phyloP scores from a whole-genome alignment of 2,888 invertebrate genomes.

The Helobdella robusta region DNA sequence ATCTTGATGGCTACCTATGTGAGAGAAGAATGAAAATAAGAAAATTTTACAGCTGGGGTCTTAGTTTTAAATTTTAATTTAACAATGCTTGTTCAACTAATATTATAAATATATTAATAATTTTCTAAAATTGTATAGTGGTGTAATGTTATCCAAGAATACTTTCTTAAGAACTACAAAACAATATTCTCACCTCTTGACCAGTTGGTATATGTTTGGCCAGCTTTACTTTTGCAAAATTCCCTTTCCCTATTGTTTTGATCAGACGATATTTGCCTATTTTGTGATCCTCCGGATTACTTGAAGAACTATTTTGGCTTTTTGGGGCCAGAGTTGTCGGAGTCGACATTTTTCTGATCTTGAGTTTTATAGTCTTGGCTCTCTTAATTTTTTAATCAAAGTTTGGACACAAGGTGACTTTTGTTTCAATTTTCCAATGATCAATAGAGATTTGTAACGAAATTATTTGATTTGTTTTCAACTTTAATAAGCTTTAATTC shows the following conservation, averaged over 20 bases:
- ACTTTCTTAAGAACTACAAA: background rate
- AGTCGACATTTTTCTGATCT: constrained; percentile 40
- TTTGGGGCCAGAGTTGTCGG: constrained; percentile 61
- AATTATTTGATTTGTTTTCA: no score
- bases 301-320: no score
- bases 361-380: no score
- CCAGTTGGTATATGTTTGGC: constrained; percentile 99
- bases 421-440: no score
- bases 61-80: background rate
- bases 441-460: no score
- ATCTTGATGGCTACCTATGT: constrained; percentile 35
- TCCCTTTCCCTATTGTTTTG: constrained; percentile 98
- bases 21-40: constrained; percentile 4
- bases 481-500: no score
- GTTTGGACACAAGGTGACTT: no score
- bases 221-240: constrained; percentile 95
- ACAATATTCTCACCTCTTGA: constrained; percentile 65
- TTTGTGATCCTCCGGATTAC: constrained; percentile 47
- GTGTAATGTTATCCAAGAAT: constrained; percentile 31
- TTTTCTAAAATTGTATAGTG: constrained; percentile 28
- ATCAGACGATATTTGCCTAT: constrained; percentile 96
- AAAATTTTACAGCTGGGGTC: background rate
- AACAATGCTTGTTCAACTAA: background rate
- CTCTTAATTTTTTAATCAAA: no score
- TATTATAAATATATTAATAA: background rate